Conservation (phyloP, 2,888 invertebrate species). For the Synergus umbraculus region DNA sequence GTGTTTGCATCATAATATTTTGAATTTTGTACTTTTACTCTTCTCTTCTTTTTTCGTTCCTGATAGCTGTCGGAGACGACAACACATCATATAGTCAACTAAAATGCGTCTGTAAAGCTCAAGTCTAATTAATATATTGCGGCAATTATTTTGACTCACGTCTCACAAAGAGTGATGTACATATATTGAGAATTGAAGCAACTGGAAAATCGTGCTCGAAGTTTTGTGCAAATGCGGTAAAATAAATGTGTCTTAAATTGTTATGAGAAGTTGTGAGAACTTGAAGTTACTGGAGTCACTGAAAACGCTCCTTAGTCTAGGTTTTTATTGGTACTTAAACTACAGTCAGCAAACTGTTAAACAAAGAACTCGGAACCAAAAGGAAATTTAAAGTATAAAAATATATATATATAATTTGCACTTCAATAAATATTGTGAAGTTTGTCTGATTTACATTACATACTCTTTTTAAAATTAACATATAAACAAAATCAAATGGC, state of each 20-base stretch:
- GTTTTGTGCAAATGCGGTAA: conserved; percentile 58
- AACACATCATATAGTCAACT: conserved; percentile 14
- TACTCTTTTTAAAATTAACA: neutral
- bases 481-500: neutral
- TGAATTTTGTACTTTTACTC: conserved; percentile 8
- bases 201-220: conserved; percentile 54
- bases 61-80: conserved; percentile 1
- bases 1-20: conserved; percentile 1
- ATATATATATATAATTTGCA: conserved; percentile 36
- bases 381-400: conserved; percentile 36
- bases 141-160: conserved; percentile 46
- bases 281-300: conserved; percentile 1
- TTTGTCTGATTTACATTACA: neutral
- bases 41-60: neutral
- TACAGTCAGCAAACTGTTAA: conserved; percentile 33
- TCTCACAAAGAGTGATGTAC: conserved; percentile 54
- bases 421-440: conserved; percentile 33
- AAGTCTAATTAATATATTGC: conserved; percentile 35
- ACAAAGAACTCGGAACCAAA: conserved; percentile 39
- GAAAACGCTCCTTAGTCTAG: conserved; percentile 48
- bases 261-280: conserved; percentile 59
- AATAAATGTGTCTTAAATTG: conserved; percentile 75
- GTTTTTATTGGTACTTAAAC: conserved; percentile 34
- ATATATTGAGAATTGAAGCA: conserved; percentile 52
- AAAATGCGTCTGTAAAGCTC: conserved; percentile 27